Evolutionary conservation across 64 coral and sea anemone species (phyloP).

Genomic region (Platygyra sinensis): DNA sequence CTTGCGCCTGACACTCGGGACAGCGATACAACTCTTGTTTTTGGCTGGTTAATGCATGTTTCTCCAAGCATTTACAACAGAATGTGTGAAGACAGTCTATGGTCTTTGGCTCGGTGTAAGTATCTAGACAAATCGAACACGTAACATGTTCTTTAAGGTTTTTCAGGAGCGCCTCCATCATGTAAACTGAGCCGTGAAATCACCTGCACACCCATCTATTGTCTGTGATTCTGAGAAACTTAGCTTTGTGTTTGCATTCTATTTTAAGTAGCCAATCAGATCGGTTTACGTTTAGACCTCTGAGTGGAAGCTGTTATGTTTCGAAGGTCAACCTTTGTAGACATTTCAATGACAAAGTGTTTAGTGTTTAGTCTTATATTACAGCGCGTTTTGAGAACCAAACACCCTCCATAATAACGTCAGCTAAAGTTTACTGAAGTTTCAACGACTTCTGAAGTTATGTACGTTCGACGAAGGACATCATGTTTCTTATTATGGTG

Average conservation of each 20-base stretch:
- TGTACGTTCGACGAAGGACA: too few relatives aligned
- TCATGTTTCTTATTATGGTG: too few relatives aligned
- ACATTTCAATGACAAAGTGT: too few relatives aligned
- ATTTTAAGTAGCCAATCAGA: background rate
- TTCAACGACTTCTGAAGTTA: too few relatives aligned
- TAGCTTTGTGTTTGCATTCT: background rate
- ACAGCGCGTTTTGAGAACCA: too few relatives aligned
- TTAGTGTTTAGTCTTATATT: too few relatives aligned
- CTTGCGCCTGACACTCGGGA: slow-evolving; percentile 1
- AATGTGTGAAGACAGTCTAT: slow-evolving; percentile 40
- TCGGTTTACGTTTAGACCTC: background rate
- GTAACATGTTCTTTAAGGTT: slow-evolving; percentile 34
- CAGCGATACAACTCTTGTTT: slow-evolving; percentile 8
- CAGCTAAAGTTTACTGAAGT: too few relatives aligned
- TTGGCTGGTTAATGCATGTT: background rate
- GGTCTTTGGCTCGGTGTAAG: slow-evolving; percentile 4
- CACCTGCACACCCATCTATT: background rate
- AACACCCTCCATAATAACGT: too few relatives aligned
- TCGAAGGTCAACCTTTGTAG: too few relatives aligned
- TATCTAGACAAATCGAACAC: slow-evolving; percentile 38
- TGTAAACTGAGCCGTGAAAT: background rate
- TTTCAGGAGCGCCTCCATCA: slow-evolving; percentile 34
- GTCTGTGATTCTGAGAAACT: background rate
- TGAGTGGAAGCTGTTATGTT: background rate
- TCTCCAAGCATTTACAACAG: slow-evolving; percentile 43